Conservation (phyloP, 1,140 invertebrate species). For the Lutraria rhynchaena region DNA sequence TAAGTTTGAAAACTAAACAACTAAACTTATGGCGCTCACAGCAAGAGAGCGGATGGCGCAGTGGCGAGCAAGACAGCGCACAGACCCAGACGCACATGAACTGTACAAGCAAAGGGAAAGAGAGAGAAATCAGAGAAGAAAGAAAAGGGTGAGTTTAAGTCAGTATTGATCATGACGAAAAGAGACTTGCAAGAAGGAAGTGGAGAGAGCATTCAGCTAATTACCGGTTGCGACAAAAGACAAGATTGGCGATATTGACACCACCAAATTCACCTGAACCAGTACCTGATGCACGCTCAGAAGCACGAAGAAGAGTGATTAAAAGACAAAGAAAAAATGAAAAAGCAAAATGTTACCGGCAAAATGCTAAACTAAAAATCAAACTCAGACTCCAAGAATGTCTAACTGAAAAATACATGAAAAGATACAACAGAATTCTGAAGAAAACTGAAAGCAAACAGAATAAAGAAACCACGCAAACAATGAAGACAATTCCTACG, state of each 20-base stretch:
- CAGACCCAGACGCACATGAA: no score
- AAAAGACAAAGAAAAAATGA: background rate
- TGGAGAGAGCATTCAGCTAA: background rate
- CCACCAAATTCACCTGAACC: background rate
- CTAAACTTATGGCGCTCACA: no score
- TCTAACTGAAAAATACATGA: background rate
- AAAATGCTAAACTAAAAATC: background rate
- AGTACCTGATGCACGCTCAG: background rate
- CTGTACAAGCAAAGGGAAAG: background rate
- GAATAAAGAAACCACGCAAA: no score
- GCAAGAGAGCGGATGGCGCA: no score
- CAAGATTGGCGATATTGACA: no score
- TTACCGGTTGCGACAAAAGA: background rate
- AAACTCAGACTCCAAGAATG: background rate
- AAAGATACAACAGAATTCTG: no score
- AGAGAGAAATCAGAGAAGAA: background rate
- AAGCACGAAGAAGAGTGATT: background rate
- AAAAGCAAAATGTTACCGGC: background rate
- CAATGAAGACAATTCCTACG: no score
- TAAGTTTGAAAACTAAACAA: no score
- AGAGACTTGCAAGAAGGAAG: background rate
- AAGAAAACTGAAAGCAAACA: no score
- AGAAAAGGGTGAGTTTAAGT: background rate
- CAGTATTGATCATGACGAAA: background rate
- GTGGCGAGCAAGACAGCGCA: no score